phyloP scores from a whole-genome alignment of 1,140 invertebrate genomes.

The Parapsyche elsis region DNA sequence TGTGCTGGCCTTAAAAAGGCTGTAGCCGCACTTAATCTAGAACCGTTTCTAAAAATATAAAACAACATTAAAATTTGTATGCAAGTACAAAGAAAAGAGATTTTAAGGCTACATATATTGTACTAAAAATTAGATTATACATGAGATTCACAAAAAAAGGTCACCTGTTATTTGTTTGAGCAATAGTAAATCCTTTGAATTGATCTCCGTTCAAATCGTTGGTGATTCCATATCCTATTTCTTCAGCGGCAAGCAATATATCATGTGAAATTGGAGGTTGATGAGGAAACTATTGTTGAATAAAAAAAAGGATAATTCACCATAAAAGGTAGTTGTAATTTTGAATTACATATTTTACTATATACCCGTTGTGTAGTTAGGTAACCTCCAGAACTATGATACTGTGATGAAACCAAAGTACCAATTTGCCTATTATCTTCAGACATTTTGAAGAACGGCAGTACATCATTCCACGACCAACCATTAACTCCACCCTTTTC shows the following conservation, averaged over 20 bases:
- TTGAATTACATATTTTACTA: not conserved
- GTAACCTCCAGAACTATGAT: constrained; percentile 80
- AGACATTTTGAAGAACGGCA: constrained; percentile 88
- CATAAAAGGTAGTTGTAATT: not conserved
- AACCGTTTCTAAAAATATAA: constrained; percentile 74
- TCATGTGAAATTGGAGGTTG: constrained; percentile 64
- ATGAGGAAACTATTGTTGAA: constrained; percentile 60
- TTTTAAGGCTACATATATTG: too few relatives aligned
- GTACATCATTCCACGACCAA: constrained; percentile 90
- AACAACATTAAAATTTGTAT: too few relatives aligned
- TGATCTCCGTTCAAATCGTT: constrained; percentile 84
- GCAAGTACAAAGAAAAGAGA: too few relatives aligned
- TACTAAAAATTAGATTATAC: too few relatives aligned
- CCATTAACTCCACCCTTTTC: constrained; percentile 82
- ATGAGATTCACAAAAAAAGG: too few relatives aligned
- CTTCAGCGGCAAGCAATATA: constrained; percentile 63
- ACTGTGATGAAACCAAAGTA: constrained; percentile 75
- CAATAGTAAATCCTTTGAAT: constrained; percentile 84
- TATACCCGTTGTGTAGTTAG: constrained; percentile 66
- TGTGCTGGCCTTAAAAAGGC: constrained; percentile 86
- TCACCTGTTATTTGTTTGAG: constrained; percentile 81
- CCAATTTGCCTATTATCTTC: constrained; percentile 85
- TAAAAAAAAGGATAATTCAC: constrained; percentile 15
- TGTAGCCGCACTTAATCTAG: constrained; percentile 81
- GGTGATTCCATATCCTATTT: constrained; percentile 60